These are phyloP conservation scores for Willisornis vidua DNA, from an alignment of 2,113 vertebrate genomes.

Conservation along the genomic window DNA sequence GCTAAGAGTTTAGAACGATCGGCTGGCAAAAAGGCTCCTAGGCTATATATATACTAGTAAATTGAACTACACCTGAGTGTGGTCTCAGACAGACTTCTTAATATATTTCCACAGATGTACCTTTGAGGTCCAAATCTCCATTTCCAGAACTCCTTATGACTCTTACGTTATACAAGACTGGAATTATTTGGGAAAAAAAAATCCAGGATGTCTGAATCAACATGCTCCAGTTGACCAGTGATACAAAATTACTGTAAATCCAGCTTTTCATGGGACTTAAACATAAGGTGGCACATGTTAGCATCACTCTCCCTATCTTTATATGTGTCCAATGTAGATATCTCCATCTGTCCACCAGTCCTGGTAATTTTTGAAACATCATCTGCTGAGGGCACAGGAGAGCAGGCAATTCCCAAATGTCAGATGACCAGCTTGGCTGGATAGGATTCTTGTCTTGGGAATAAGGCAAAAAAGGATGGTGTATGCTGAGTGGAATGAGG, in stretches of 20 bases:
- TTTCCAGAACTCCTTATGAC: not conserved
- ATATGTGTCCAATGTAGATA: not conserved
- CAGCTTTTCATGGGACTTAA: not conserved
- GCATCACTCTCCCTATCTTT: not conserved
- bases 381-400: not conserved
- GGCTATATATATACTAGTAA: not conserved
- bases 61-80: not conserved
- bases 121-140: not conserved
- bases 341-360: not conserved
- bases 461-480: not conserved
- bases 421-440: not conserved
- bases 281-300: not conserved
- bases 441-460: not conserved
- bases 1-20: not conserved
- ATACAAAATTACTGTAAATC: not conserved
- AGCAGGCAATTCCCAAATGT: not conserved
- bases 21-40: not conserved
- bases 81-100: not conserved
- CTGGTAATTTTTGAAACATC: not conserved
- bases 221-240: not conserved
- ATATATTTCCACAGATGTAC: not conserved
- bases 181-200: not conserved
- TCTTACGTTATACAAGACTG: not conserved
- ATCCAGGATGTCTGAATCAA: not conserved
- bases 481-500: not conserved